Evolutionary conservation across 1,140 invertebrate species (phyloP).

Genomic region (Orius laevigatus): DNA sequence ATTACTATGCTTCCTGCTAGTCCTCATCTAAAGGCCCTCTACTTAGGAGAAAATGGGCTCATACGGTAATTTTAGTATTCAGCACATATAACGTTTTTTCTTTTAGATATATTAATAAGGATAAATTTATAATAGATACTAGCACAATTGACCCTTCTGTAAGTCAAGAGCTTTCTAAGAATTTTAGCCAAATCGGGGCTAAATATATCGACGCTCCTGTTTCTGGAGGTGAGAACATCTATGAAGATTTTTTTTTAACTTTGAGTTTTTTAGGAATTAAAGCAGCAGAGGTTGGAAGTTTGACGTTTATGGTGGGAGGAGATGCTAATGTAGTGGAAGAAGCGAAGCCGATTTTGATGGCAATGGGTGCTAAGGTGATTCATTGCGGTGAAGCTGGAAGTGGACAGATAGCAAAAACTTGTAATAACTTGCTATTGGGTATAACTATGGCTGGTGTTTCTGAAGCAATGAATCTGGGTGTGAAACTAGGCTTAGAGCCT

Average conservation of each 20-base stretch:
- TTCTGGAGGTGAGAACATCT: constrained; percentile 93
- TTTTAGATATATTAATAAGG: constrained; percentile 43
- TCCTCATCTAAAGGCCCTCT: constrained; percentile 49
- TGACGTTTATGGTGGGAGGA: constrained; percentile 96
- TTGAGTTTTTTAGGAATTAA: constrained; percentile 74
- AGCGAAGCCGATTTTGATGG: constrained; percentile 52
- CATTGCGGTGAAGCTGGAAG: constrained; percentile 81
- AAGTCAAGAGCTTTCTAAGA: constrained; percentile 51
- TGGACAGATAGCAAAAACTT: constrained; percentile 92
- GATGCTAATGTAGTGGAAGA: constrained; percentile 46
- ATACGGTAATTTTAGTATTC: constrained; percentile 41
- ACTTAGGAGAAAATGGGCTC: constrained; percentile 54
- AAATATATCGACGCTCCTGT: constrained; percentile 92
- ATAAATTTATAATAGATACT: constrained; percentile 76
- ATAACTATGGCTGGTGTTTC: constrained; percentile 80
- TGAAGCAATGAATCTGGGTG: constrained; percentile 83
- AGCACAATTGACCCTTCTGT: constrained; percentile 87
- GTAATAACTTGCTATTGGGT: constrained; percentile 92
- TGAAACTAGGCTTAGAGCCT: constrained; percentile 79
- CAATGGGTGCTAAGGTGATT: constrained; percentile 83
- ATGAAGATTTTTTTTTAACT: too few species aligned
- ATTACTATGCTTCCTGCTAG: constrained; percentile 89
- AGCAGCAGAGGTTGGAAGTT: constrained; percentile 73
- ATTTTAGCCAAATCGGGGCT: constrained; percentile 45
- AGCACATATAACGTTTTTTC: background rate